Conservation (phyloP, 2,113 vertebrate species). For the Phainopepla nitens region DNA sequence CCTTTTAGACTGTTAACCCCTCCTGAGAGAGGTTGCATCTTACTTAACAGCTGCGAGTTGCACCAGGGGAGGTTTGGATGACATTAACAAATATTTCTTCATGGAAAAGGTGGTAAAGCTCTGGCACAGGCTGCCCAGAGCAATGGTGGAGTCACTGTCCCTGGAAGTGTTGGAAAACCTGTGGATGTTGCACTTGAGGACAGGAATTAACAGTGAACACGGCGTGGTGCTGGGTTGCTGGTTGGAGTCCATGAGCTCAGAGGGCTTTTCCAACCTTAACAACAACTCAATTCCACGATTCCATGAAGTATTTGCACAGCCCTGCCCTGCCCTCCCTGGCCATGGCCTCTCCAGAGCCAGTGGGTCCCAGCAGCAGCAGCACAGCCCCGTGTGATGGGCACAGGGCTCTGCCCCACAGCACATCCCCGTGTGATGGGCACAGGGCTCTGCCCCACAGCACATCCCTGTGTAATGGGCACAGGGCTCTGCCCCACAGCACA, state of each 20-base stretch:
- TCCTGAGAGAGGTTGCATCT: not conserved
- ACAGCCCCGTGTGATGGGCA: no score
- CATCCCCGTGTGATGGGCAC: no score
- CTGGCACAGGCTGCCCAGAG: not conserved
- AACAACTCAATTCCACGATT: rapidly evolving
- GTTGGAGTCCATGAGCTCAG: rapidly evolving
- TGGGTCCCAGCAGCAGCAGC: no score
- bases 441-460: no score
- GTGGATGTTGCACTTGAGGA: not conserved
- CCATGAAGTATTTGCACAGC: no score
- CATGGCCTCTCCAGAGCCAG: no score
- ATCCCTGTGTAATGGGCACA: no score
- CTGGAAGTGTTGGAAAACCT: not conserved
- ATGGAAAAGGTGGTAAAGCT: not conserved
- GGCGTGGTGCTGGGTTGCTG: not conserved
- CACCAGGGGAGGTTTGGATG: not conserved
- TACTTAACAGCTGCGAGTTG: not conserved
- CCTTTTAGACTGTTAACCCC: not conserved
- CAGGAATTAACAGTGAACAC: rapidly evolving
- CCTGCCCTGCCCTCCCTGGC: no score
- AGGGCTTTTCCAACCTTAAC: not conserved
- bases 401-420: no score
- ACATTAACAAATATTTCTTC: not conserved
- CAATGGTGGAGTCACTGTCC: not conserved
- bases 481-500: no score